These are phyloP conservation scores for Procapra przewalskii DNA, from an alignment of 2,113 vertebrate species.

Conservation along the genomic window DNA sequence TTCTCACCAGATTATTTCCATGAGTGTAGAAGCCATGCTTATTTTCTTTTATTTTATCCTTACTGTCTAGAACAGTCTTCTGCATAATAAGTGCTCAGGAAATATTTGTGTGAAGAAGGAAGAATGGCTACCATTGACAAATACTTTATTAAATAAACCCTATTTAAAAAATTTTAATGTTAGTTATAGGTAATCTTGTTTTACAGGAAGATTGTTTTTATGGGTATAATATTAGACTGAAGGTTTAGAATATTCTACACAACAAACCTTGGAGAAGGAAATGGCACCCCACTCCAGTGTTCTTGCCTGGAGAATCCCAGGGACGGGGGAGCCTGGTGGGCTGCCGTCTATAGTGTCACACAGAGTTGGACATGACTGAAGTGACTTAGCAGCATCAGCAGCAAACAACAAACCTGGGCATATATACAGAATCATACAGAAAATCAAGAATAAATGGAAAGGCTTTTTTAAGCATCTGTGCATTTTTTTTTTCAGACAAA, in stretches of 20 bases:
- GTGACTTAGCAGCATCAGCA: not conserved
- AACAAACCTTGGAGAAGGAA: not conserved
- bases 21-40: not conserved
- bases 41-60: not conserved
- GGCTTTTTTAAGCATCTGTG: not conserved
- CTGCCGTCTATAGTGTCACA: rapidly evolving
- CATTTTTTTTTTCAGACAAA: no score
- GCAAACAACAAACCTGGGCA: not conserved
- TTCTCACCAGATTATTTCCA: not conserved
- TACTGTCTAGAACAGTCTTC: not conserved
- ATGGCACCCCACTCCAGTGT: not conserved
- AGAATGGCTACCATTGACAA: not conserved
- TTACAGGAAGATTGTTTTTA: not conserved
- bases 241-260: not conserved
- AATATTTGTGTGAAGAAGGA: not conserved
- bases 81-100: not conserved
- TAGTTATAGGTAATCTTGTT: not conserved
- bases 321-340: not conserved
- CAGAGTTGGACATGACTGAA: not conserved
- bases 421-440: not conserved
- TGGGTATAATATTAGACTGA: not conserved
- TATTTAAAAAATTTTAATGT: not conserved
- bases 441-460: not conserved
- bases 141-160: not conserved
- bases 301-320: not conserved